Base-by-base conservation (phyloP, 2,113 vertebrate genomes). In the Pholis gunnellus region DNA sequence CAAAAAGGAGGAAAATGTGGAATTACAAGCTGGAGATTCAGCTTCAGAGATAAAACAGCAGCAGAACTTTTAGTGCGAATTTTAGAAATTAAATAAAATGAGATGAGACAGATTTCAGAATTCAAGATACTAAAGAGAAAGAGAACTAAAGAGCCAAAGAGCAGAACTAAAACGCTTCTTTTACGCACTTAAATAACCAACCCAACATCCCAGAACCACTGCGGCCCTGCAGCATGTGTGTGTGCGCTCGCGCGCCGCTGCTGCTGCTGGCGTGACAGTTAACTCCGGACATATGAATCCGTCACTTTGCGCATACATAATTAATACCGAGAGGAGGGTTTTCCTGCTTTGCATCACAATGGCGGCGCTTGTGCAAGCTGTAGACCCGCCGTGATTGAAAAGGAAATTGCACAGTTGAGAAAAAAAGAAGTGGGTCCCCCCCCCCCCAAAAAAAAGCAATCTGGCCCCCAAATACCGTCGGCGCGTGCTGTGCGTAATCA, bases 361-460 rank as follows among this genome's bases (percentile, higher is more conserved):
- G 64, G 87, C 79, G 20, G 85, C 71, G 76, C 87, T 87, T 88
- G 76, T 75, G 93, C 89, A 90, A 82, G 85, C 92, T 88, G 93
- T 34, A 92, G 86, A 81, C 85, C 91, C 93, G 83, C 87, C 90
- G 93, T 93, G 95, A 96, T 92, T 95, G 95, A 94, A 95, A 95
- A 94, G 95, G 95, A 95, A 96, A 96, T 96, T 96, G 96, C 91
- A 90, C 93, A 94, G 95, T 95, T 93, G 94, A 91, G 88, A 83
- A 73, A 82, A 77, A 73, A 60, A 7, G 6, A 8, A 20, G 54
- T 10, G 52, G 3, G 40, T 7, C 42, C 59, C 83, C 88, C 89
- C 92, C 25, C 9, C 13, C 44, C 42, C 8, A 6, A 31, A 90
- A 84, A 89, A 91, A 89, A 91, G 92, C 95, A 95, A 96, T 96